Percentiles rank a stretch among this genome's conserved stretches.
These are phyloP conservation scores for Carettochelys insculpta DNA, from an alignment of 2,113 vertebrate genomes.

Conservation along the genomic window DNA sequence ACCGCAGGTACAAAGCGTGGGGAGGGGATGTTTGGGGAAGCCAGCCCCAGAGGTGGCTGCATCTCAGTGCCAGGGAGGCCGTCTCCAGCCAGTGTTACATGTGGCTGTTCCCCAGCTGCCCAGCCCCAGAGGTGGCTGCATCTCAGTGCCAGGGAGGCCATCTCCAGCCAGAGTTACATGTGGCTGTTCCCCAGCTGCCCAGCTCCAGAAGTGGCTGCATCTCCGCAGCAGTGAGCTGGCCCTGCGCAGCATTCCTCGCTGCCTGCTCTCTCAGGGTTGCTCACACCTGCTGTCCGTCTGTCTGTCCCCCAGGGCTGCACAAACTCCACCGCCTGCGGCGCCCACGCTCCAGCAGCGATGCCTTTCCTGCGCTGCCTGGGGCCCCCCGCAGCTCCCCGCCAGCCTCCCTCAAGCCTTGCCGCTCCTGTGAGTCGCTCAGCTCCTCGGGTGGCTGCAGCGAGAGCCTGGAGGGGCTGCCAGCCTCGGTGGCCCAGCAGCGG, in stretches of 20 bases:
- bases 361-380: conserved; percentile 71
- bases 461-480: conserved; percentile 32
- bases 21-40: no score
- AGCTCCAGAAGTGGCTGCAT: neutral
- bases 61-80: neutral
- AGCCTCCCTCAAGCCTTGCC: neutral
- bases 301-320: conserved; percentile 41
- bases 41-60: neutral
- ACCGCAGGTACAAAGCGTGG: conserved; percentile 68
- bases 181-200: neutral
- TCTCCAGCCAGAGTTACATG: neutral
- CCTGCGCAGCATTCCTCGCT: neutral
- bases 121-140: neutral
- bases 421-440: conserved; percentile 24
- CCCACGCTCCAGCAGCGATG: conserved; percentile 82
- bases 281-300: neutral
- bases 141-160: no score
- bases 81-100: no score
- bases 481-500: conserved; percentile 71
- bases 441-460: conserved; percentile 20
- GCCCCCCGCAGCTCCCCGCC: conserved; percentile 46
- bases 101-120: neutral
- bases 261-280: neutral
- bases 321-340: conserved; percentile 72
- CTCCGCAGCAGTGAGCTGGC: neutral